Percentiles rank a stretch among this genome's conserved stretches.
phyloP scores from a whole-genome alignment of 2,797 vertebrate species.

The Zalophus californianus region DNA sequence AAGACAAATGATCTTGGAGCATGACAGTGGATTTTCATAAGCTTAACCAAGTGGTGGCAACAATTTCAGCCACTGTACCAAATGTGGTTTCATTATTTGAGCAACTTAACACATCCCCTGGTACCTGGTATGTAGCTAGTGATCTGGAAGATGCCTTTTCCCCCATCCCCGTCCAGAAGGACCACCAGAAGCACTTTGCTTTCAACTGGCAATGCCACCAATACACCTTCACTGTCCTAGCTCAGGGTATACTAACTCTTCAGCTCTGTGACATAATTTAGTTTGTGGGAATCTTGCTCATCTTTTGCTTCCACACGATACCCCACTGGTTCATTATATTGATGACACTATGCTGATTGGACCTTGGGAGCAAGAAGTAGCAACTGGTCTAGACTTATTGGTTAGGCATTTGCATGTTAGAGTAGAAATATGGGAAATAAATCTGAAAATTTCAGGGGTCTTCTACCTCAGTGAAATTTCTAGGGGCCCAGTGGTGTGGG shows the following conservation, averaged over 20 bases:
- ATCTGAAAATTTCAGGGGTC: background rate
- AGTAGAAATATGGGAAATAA: background rate
- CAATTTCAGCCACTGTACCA: background rate
- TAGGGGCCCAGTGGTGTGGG: rapidly evolving
- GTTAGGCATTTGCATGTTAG: background rate
- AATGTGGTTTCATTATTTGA: background rate
- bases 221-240: background rate
- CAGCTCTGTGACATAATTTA: background rate
- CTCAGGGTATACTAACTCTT: background rate
- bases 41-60: background rate
- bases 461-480: background rate
- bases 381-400: background rate
- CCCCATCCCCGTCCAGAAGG: background rate
- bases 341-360: background rate
- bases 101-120: background rate
- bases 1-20: background rate
- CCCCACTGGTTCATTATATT: background rate
- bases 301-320: background rate
- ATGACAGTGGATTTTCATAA: background rate
- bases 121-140: background rate
- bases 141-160: background rate
- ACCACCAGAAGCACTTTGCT: background rate
- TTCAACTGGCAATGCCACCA: background rate
- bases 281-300: background rate
- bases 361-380: background rate